Percentiles rank a stretch among this genome's conserved stretches.
Conservation (phyloP, 2,888 invertebrate genomes). For the Lithophane semibrunnea region DNA sequence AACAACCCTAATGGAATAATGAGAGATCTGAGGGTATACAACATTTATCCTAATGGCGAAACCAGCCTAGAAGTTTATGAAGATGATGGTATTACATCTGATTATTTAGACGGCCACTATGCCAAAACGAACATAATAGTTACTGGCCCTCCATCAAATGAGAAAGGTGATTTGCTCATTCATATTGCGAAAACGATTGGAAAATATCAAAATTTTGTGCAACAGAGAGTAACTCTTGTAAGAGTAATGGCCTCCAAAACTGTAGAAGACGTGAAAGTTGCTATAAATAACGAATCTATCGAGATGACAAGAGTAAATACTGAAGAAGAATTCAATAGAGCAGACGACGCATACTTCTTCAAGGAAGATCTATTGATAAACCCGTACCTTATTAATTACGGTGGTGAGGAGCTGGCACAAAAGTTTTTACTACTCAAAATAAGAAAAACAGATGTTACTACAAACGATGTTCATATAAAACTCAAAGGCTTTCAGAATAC, state of each 20-base stretch:
- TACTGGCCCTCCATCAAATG: conserved; percentile 73
- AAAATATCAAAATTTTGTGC: conserved; percentile 77
- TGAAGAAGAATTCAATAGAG: conserved; percentile 75
- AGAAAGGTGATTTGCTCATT: conserved; percentile 75
- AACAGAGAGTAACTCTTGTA: conserved; percentile 79
- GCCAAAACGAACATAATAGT: conserved; percentile 78
- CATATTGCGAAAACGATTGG: conserved; percentile 80
- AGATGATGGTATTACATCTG: conserved; percentile 83
- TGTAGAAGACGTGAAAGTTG: conserved; percentile 75
- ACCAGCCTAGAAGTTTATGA: conserved; percentile 81
- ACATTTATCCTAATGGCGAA: conserved; percentile 80
- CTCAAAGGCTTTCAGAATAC: conserved; percentile 76
- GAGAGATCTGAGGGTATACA: conserved; percentile 78
- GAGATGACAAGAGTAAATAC: conserved; percentile 72
- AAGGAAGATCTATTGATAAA: conserved; percentile 78
- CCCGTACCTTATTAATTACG: conserved; percentile 75
- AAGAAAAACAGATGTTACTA: conserved; percentile 75
- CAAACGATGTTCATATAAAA: conserved; percentile 79
- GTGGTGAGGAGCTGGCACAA: conserved; percentile 70
- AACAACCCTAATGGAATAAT: conserved; percentile 83
- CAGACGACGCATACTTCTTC: conserved; percentile 78
- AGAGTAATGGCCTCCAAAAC: conserved; percentile 78
- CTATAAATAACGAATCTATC: conserved; percentile 76
- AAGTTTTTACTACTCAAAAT: conserved; percentile 81
- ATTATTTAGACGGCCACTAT: conserved; percentile 76